Conservation (phyloP, 2,888 invertebrate genomes). For the Rhogogaster chlorosoma region DNA sequence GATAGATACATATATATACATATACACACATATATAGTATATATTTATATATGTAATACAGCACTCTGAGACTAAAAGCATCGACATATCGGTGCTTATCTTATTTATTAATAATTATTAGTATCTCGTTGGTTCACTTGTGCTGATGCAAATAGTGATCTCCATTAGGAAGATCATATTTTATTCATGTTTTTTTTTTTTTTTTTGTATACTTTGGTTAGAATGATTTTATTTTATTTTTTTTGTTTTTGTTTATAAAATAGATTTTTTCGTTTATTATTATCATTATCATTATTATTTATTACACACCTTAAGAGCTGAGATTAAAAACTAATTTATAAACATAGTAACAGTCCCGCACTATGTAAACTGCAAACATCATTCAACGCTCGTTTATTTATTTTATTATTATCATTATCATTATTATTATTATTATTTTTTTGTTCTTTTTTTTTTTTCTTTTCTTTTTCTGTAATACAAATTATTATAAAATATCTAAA, state of each 20-base stretch:
- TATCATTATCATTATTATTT: constrained; percentile 6
- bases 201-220: constrained; percentile 70
- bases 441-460: constrained; percentile 52
- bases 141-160: constrained; percentile 52
- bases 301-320: not conserved
- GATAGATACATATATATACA: constrained; percentile 58
- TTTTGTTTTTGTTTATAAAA: constrained; percentile 45
- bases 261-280: constrained; percentile 39
- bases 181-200: constrained; percentile 64
- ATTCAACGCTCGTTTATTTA: not conserved
- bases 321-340: constrained; percentile 50
- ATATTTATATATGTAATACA: constrained; percentile 55
- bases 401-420: not conserved
- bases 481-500: constrained; percentile 51
- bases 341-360: constrained; percentile 58
- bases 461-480: constrained; percentile 49
- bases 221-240: constrained; percentile 66
- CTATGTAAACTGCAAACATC: constrained; percentile 40
- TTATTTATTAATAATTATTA: not conserved
- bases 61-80: constrained; percentile 38
- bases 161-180: constrained; percentile 45
- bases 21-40: constrained; percentile 58
- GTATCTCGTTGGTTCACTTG: constrained; percentile 57
- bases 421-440: not conserved
- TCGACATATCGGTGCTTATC: constrained; percentile 27